These are phyloP conservation scores for Mesorhabditis sp. DNA, from an alignment of 2,888 invertebrate genomes.

Conservation along the genomic window DNA sequence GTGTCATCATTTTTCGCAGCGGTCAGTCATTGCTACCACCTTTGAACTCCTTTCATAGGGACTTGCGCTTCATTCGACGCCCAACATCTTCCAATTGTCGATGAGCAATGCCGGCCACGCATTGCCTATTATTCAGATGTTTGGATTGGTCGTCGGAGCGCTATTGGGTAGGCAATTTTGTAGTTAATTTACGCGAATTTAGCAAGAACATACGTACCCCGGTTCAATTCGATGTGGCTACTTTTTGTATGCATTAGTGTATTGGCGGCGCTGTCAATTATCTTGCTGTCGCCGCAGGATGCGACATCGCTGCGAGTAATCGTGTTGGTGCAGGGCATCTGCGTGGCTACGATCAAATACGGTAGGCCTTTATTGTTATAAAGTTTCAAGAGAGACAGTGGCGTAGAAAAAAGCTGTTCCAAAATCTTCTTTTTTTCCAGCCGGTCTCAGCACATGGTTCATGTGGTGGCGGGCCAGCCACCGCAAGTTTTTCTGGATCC, in stretches of 20 bases:
- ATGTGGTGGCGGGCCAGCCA: constrained; percentile 5
- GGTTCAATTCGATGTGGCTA: constrained; percentile 4
- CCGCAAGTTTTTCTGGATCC: constrained; percentile 6
- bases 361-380: not conserved
- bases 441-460: not conserved
- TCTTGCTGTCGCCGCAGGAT: constrained; percentile 6
- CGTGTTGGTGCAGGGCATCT: not conserved
- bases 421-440: not conserved
- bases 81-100: not conserved
- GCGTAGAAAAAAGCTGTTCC: too few relatives aligned
- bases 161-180: not conserved
- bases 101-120: not conserved
- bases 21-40: not conserved
- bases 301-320: not conserved
- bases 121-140: not conserved
- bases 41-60: not conserved
- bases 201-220: constrained; percentile 1
- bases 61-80: not conserved
- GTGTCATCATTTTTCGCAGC: not conserved
- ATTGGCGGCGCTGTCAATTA: not conserved
- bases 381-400: not conserved
- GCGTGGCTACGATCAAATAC: not conserved
- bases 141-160: constrained; percentile 2
- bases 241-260: constrained; percentile 1
- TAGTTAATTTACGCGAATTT: not conserved